Evolutionary conservation across 2,888 invertebrate genomes (phyloP), one percentile per base, ranked within the genome.

Genomic region (Lepidocyrtinus sp.): DNA sequence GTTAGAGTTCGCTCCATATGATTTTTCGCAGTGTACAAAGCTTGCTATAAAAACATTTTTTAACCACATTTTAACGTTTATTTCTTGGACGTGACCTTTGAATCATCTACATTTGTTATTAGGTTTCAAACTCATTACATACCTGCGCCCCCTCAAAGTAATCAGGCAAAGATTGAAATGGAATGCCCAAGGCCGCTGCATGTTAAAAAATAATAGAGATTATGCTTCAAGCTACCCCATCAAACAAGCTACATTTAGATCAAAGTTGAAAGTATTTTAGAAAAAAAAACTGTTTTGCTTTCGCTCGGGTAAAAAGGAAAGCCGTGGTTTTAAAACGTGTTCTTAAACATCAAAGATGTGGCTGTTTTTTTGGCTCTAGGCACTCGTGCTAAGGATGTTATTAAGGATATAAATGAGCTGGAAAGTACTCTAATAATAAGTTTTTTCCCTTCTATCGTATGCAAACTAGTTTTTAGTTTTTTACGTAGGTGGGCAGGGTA

Each of bases 1-100:
- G 89, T 88, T 79, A 88, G 88, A 45, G 88, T 87, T 36, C 87
- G 87, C 19, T 88, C 88, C 88, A 90, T 88, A 79, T 90, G 88
- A 45, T 88, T 88, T 69, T 88, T 87, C 12, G 89, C 89, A 27
- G 88, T 88, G 77, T 88, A 85, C 50, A 90, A 81, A 7, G 88
- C 88, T 87, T 77, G 79, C 79, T 73, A 55, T 22, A 15, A 55
- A 0, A 17, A 64, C 50, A 63, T 62, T 9, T 21, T 19, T n/a
- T n/a, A n/a, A n/a, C n/a, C n/a, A n/a, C n/a, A n/a, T 61, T 17
- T 17, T 61, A 9, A n/a, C n/a, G 7, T 61, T 7, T 9, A 5
- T 9, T 15, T 65, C 65, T 17, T 22, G 17, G 17, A 62, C 2
- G 9, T 22, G 17, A 21, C 62, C 22, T 17, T 3, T 62, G 2